phyloP scores from a whole-genome alignment of 2,113 vertebrate genomes.

The Aptenodytes forsteri region DNA sequence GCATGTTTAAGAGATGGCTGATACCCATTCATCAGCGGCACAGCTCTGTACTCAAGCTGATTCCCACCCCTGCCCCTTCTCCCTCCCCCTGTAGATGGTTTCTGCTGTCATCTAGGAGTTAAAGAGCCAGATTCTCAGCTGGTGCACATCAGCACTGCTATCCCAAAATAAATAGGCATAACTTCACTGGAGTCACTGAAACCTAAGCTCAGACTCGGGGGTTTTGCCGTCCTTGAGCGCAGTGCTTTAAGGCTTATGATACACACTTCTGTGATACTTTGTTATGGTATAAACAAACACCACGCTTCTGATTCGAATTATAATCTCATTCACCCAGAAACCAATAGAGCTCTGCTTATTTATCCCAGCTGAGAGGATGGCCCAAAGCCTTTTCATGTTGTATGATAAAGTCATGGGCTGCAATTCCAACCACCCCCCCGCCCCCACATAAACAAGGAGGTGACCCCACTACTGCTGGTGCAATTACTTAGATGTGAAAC shows the following conservation, averaged over 20 bases:
- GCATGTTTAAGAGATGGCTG: background rate
- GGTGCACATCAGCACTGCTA: conserved; percentile 41
- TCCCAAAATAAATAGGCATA: conserved; percentile 34
- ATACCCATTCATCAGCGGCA: background rate
- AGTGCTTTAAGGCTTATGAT: conserved; percentile 6
- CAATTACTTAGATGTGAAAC: conserved; percentile 41
- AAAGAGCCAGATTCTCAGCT: conserved; percentile 40
- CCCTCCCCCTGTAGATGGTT: background rate
- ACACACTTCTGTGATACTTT: conserved; percentile 24
- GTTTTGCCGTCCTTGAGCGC: background rate
- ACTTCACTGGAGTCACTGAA: conserved; percentile 33
- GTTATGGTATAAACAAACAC: conserved; percentile 53
- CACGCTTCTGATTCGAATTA: conserved; percentile 41
- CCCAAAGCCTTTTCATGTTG: conserved; percentile 51
- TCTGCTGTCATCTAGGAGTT: conserved; percentile 20
- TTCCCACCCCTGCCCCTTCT: background rate
- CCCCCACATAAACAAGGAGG: background rate
- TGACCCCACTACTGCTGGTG: background rate
- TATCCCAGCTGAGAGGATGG: conserved; percentile 59
- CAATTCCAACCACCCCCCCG: background rate
- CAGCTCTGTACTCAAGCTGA: background rate
- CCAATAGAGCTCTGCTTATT: conserved; percentile 50
- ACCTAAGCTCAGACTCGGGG: background rate
- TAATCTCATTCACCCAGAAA: conserved; percentile 62
- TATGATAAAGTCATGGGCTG: background rate